Base-by-base conservation (phyloP, 2,797 vertebrate genomes). In the Fundulus diaphanus region DNA sequence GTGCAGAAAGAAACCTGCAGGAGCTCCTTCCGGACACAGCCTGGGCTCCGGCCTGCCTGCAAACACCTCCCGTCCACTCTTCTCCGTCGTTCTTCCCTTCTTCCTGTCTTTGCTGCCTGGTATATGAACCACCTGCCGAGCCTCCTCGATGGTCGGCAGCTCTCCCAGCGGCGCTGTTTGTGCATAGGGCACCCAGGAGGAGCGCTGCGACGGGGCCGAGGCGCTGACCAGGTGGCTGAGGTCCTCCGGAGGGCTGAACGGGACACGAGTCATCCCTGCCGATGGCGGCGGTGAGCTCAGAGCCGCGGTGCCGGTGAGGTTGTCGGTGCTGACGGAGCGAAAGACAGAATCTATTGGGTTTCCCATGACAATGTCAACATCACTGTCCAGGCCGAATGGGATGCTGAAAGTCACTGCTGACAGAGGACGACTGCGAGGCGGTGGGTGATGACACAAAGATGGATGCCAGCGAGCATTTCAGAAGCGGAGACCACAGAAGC, bases 351-450 rank as follows among this genome's bases (percentile, higher is more conserved):
- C 93, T 70, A 97, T 95, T 12, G 97, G 96, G 92, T 97, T 97
- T 78, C 97, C 97, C 97, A 97, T 98, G 85, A 97, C 96, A 67
- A 98, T 94, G 85, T 98, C 97, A 90, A 98, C 97, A 69, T 98
- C 97, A 93, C 97, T 98, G 96, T 98, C 97, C 94, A 98, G 94
- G 85, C 97, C 97, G 92, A 98, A 98, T 85, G 97, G 97, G 88
- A 97, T 97, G 94, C 96, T 97, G 94, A 98, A 98, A 42, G 97
- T 95, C 90, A 97, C 96, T 1, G 96, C 96, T 77, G 97, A 97
- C 79, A 98, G 94, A 79, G 96, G 96, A 84, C 95, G 95, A 91
- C 95, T 95, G 90, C 85, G 73, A 85, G 79, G 70, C 48, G 78
- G 75, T 40, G 81, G 83, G 63, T 82, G 80, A 74, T 6, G 68